These are phyloP conservation scores for Apodemus agrarius DNA, from an alignment of 2,797 vertebrate species.

Conservation along the genomic window DNA sequence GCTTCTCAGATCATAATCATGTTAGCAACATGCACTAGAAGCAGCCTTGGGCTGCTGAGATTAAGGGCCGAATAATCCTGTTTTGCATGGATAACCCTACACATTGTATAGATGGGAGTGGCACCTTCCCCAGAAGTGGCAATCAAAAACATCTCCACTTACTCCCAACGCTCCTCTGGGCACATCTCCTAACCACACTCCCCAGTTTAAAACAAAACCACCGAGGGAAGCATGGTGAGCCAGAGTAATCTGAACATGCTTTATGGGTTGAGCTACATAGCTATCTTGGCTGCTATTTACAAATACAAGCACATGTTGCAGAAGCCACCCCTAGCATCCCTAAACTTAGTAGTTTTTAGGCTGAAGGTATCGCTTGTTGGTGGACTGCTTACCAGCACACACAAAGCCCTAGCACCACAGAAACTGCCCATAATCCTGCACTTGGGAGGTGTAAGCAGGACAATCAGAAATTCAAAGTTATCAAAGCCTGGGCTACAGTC, in stretches of 20 bases:
- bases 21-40: background rate
- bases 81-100: background rate
- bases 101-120: background rate
- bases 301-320: background rate
- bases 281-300: background rate
- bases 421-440: background rate
- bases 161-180: background rate
- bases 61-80: background rate
- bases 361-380: background rate
- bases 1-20: background rate
- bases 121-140: background rate
- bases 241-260: constrained; percentile 4
- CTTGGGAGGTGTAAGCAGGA: background rate
- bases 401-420: background rate
- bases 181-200: background rate
- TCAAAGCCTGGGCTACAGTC: background rate
- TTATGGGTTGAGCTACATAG: background rate
- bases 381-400: background rate
- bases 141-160: background rate
- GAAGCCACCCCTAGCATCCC: background rate
- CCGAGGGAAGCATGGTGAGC: background rate
- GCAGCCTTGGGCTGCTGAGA: background rate
- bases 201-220: background rate
- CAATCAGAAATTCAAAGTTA: background rate
- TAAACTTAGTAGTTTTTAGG: background rate